Conservation (phyloP, 2,113 vertebrate species). For the Corvus hawaiiensis region DNA sequence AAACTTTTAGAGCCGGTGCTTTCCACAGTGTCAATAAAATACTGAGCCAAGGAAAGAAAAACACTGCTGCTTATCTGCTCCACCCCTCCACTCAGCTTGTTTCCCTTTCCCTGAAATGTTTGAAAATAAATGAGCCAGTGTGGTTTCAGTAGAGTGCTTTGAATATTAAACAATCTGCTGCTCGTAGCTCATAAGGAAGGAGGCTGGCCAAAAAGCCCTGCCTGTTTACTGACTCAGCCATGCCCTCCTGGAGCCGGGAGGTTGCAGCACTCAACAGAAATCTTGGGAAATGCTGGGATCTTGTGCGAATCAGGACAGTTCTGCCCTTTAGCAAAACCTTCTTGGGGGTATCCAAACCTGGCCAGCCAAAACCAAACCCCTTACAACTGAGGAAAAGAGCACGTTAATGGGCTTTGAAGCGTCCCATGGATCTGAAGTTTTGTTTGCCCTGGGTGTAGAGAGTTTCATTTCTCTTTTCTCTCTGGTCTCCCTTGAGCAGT, state of each 20-base stretch:
- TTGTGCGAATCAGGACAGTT: not conserved
- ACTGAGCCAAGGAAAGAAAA: not conserved
- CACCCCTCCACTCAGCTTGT: not conserved
- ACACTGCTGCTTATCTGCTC: not conserved
- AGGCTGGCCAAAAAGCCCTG: not conserved
- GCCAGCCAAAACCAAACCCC: not conserved
- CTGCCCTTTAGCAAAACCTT: not conserved
- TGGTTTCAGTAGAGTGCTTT: not conserved
- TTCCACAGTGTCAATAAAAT: not conserved
- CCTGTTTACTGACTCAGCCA: not conserved
- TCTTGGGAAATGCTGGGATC: not conserved
- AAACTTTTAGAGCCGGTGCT: not conserved
- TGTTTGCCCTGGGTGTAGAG: not conserved
- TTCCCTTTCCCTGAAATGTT: not conserved
- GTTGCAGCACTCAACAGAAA: not conserved
- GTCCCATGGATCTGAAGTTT: not conserved
- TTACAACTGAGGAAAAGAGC: not conserved
- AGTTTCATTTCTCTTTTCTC: not conserved
- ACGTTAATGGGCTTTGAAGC: rapidly evolving
- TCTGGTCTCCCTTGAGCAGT: not conserved
- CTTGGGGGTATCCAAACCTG: not conserved
- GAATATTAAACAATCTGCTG: not conserved
- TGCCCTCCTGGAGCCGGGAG: not conserved
- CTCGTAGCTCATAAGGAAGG: not conserved
- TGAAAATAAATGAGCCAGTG: not conserved